Evolutionary conservation across 2,888 invertebrate species (phyloP), one percentile per base, ranked within the genome.

Genomic region (Catocala sponsa): DNA sequence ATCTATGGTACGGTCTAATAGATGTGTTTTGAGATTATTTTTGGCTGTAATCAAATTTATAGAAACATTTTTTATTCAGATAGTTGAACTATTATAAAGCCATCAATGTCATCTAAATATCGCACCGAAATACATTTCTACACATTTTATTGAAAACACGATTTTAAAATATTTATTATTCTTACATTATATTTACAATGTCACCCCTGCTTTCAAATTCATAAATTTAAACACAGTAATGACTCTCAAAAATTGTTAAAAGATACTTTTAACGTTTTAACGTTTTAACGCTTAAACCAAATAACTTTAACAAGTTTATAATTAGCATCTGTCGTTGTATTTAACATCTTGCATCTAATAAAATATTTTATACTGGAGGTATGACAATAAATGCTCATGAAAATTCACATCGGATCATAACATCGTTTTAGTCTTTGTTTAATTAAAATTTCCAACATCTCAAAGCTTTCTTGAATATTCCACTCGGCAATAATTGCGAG

Each of bases 401-500:
- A 63, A 65, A 58, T 70, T 46, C 12, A 62, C 43, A 12, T 56
- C 55, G 46, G 50, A 35, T 41, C 25, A 52, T 44, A 62, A 63
- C 42, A 63, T 12, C n/a, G 35, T 55, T 63, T 57, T 38, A 62
- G 48, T 52, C 49, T 48, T 53, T 54, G 11, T 63, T 67, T 59
- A 76, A 72, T 66, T 74, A 55, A 66, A 72, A 54, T 67, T 44
- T 61, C 35, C 51, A 55, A 44, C 33, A 54, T 56, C 12, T 60
- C 48, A 48, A 56, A 59, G 33, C 49, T 50, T 69, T 67, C 47
- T 46, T 47, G 11, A 69, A 67, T 57, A 61, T 65, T 67, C 33
- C 58, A 51, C 47, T 51, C 41, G 32, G 42, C 35, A 6, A 35
- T 54, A 46, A 51, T 63, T 4, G 10, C 6, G 32, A 47, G 35